Conservation (phyloP, 2,113 vertebrate genomes). For the Lynx canadensis region DNA sequence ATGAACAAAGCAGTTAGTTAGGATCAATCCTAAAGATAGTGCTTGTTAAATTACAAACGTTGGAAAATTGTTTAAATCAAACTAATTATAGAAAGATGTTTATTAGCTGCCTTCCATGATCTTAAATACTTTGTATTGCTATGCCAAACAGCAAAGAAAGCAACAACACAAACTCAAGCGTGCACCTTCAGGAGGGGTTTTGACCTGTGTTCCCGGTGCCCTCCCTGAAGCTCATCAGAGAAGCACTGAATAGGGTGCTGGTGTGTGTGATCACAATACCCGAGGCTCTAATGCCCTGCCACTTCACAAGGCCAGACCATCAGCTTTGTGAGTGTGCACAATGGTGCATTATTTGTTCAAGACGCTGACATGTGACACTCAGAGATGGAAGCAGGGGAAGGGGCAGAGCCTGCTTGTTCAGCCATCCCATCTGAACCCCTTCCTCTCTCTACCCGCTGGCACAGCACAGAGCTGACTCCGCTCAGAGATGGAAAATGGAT, state of each 20-base stretch:
- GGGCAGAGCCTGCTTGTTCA: conserved; percentile 73
- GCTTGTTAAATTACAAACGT: background rate
- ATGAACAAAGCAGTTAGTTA: background rate
- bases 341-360: background rate
- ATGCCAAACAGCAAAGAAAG: background rate
- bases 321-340: conserved; percentile 53
- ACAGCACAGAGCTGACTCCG: background rate
- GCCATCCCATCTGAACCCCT: background rate
- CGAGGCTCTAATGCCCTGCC: background rate
- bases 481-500: background rate
- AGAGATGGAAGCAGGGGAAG: conserved; percentile 43
- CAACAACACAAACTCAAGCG: background rate
- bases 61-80: background rate
- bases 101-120: background rate
- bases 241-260: fast-evolving
- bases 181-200: background rate
- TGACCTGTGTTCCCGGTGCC: fast-evolving
- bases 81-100: background rate
- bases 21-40: background rate
- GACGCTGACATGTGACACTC: background rate
- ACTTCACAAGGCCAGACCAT: background rate
- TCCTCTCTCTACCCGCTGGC: background rate
- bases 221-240: fast-evolving
- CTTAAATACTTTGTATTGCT: background rate
- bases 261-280: background rate